Conservation (phyloP, 2,113 vertebrate species). For the Siniperca chuatsi region DNA sequence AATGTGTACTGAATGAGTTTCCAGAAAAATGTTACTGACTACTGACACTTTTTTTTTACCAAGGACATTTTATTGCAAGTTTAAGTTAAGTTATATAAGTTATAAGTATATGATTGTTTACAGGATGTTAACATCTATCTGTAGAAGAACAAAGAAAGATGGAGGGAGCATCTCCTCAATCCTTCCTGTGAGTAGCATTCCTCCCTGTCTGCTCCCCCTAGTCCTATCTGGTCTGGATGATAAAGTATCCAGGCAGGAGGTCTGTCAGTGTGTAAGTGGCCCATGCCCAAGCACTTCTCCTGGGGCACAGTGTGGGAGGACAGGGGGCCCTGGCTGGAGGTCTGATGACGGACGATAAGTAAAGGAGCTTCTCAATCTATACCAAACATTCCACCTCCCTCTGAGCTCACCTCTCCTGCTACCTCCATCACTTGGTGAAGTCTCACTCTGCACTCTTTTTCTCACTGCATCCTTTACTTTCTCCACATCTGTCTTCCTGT, state of each 20-base stretch:
- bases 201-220: conserved; percentile 13
- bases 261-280: conserved; percentile 67
- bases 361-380: conserved; percentile 29
- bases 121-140: conserved; percentile 11
- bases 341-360: conserved; percentile 55
- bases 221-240: conserved; percentile 59
- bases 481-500: conserved; percentile 40
- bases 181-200: conserved; percentile 25
- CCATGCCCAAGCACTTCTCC: conserved; percentile 58
- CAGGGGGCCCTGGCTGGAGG: conserved; percentile 44
- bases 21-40: neutral
- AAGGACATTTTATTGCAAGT: too few species aligned
- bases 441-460: conserved; percentile 16
- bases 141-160: conserved; percentile 11
- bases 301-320: conserved; percentile 51
- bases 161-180: neutral
- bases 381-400: conserved; percentile 15
- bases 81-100: too few species aligned
- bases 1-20: neutral
- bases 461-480: conserved; percentile 11
- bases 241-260: conserved; percentile 69
- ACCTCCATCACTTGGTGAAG: neutral
- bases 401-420: conserved; percentile 24
- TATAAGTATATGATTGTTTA: neutral
- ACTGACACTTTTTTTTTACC: too few species aligned